Conservation (phyloP, 2,113 vertebrate genomes). For the Xenopus borealis region DNA sequence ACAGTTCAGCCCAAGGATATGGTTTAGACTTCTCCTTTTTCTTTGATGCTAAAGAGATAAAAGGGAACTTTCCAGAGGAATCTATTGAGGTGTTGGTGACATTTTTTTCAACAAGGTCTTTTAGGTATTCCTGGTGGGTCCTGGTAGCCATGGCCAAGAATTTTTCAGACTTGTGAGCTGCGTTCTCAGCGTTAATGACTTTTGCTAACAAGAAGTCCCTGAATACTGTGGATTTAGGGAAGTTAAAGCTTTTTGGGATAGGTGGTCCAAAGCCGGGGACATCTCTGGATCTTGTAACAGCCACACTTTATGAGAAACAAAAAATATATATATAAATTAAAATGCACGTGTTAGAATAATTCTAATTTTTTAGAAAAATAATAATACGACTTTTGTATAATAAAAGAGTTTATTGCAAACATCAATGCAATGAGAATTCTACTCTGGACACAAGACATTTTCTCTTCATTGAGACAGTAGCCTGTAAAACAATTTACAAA, state of each 20-base stretch:
- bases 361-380: background rate
- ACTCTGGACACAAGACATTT: no score
- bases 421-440: no score
- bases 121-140: constrained; percentile 91
- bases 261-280: constrained; percentile 92
- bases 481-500: no score
- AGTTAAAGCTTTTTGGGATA: constrained; percentile 90
- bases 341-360: background rate
- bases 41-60: constrained; percentile 90
- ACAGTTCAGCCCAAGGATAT: constrained; percentile 83
- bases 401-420: no score
- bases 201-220: constrained; percentile 95
- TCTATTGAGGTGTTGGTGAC: constrained; percentile 91
- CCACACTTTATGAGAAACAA: constrained; percentile 71
- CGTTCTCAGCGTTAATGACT: constrained; percentile 94
- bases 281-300: constrained; percentile 91
- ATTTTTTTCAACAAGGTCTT: constrained; percentile 91
- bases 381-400: no score
- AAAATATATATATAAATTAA: no score
- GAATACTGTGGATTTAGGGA: constrained; percentile 94
- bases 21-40: constrained; percentile 88
- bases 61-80: constrained; percentile 89
- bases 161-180: constrained; percentile 94
- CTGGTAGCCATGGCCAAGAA: constrained; percentile 94
- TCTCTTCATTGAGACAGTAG: no score